Base-by-base conservation (phyloP, 2,888 invertebrate species). In the Protophormia terraenovae region DNA sequence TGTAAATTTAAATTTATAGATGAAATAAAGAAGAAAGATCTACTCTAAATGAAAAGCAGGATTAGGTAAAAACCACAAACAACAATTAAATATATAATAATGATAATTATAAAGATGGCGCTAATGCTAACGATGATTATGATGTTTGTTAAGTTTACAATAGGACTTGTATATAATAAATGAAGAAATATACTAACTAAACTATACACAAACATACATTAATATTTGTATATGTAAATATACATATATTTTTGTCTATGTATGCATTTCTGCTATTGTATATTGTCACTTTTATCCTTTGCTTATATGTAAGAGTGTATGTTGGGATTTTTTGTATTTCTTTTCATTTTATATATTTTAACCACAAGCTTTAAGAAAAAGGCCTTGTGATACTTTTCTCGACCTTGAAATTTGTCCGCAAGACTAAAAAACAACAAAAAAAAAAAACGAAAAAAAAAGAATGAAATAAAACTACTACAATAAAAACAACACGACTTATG, bases 381-480 rank as follows among this genome's bases (percentile, higher is more conserved):
- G 76, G 47, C 85, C 85, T 82, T 85, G 85, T 85, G 71, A 75
- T 85, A 85, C 85, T 79, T 85, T 85, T 85, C 72, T 82, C 78
- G 82, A 78, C 85, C 85, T 85, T 85, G 82, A 85, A 71, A 58
- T 75, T 60, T 85, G 78, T 79, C 82, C 85, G 72, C 84, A 81
- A 69, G 66, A 53, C 60, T 53, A 32, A 81, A 67, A 45, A 62
- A 60, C 41, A 60, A 47, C 50, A 80, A 79, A 32, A 45, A 66
- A 24, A 12, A 2, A 3, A 12, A 10, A 22, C 3, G 3, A 50
- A 22, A 2, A 50, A 50, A 22, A 8, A 8, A 50, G 12, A 24
- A 3, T n/a, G 24, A 12, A 64, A 64, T 3, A 64, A 29, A 16
- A 32, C 12, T 12, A 38, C 38, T 16, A 12, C 22, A 53, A 35